A percentile compares a stretch with the other conserved stretches of the same genome.
phyloP scores from a whole-genome alignment of 1,140 invertebrate species.

The Melitaea cinxia region DNA sequence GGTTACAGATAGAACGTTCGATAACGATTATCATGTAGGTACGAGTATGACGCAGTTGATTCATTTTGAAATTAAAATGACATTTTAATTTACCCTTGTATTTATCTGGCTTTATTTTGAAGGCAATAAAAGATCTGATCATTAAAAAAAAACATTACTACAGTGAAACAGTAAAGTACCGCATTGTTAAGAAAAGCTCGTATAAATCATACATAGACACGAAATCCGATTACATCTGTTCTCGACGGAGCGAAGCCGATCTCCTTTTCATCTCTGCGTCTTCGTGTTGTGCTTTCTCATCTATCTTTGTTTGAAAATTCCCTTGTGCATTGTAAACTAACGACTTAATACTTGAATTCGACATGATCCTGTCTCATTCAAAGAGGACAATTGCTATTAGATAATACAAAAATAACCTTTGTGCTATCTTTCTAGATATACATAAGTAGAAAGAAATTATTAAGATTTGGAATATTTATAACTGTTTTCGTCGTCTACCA shows the following conservation, averaged over 20 bases:
- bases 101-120: too few relatives aligned
- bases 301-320: constrained; percentile 41
- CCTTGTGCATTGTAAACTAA: constrained; percentile 40
- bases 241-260: constrained; percentile 40
- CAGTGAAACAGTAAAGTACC: constrained; percentile 17
- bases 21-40: too few relatives aligned
- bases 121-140: too few relatives aligned
- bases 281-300: constrained; percentile 39
- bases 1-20: too few relatives aligned
- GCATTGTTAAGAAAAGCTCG: constrained; percentile 29
- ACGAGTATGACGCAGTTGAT: too few relatives aligned
- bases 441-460: too few relatives aligned
- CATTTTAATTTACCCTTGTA: too few relatives aligned
- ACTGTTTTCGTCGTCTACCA: too few relatives aligned
- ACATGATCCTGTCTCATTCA: constrained; percentile 16
- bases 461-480: too few relatives aligned
- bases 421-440: too few relatives aligned
- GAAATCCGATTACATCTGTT: constrained; percentile 44
- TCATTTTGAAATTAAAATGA: too few relatives aligned
- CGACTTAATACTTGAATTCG: constrained; percentile 32
- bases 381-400: neutral
- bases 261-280: constrained; percentile 39
- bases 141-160: neutral
- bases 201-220: constrained; percentile 41
- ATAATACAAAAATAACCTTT: neutral